Conservation (phyloP, 23 tunicate species). For the Halocynthia aurantium region DNA sequence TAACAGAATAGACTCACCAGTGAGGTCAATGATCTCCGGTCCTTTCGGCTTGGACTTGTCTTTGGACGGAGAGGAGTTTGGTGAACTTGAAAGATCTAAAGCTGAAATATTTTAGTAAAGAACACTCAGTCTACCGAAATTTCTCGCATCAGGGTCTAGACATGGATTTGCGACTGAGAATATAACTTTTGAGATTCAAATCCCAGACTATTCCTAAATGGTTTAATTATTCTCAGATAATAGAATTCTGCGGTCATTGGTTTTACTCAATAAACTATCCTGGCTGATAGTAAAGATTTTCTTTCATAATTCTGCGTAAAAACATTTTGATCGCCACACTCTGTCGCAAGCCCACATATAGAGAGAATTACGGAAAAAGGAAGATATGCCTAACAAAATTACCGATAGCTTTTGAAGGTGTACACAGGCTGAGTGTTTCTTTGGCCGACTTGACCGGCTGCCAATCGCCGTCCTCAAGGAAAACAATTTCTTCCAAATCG, state of each 20-base stretch:
- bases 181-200: too few relatives aligned
- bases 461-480: constrained; percentile 80
- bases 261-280: too few relatives aligned
- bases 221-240: too few relatives aligned
- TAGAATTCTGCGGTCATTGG: too few relatives aligned
- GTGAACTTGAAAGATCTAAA: constrained; percentile 20
- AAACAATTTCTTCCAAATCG: constrained; percentile 54
- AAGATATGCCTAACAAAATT: not conserved
- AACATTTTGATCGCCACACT: too few relatives aligned
- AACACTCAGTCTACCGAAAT: too few relatives aligned
- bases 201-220: too few relatives aligned
- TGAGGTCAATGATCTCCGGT: constrained; percentile 56
- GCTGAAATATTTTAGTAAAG: not conserved
- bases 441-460: constrained; percentile 26
- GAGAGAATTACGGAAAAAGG: not conserved
- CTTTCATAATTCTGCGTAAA: too few relatives aligned
- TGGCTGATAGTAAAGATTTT: too few relatives aligned
- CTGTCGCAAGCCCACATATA: too few relatives aligned
- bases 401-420: constrained; percentile 64
- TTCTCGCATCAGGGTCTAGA: too few relatives aligned
- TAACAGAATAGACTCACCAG: constrained; percentile 11
- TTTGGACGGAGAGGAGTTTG: constrained; percentile 8
- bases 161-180: too few relatives aligned
- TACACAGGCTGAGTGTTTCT: constrained; percentile 34
- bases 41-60: constrained; percentile 19